Evolutionary conservation across 2,888 invertebrate species (phyloP).

Genomic region (Tortrix viridana): DNA sequence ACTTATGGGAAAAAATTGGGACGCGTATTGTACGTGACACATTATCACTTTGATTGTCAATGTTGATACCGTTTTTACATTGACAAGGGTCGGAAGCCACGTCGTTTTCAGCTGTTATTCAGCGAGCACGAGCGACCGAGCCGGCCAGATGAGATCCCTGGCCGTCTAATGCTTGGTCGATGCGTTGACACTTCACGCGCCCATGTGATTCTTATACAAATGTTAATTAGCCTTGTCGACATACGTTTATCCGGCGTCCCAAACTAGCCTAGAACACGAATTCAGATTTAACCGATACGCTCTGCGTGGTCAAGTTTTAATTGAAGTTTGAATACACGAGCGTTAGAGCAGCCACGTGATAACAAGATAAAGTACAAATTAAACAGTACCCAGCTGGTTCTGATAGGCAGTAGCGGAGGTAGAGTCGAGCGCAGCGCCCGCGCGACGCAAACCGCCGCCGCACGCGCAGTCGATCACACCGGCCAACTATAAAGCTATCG

Average conservation of each 20-base stretch:
- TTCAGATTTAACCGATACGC: slow-evolving; percentile 40
- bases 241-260: too few species aligned
- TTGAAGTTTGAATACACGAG: slow-evolving; percentile 51
- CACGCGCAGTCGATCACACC: slow-evolving; percentile 58
- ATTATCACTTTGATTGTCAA: slow-evolving; percentile 36
- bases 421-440: slow-evolving; percentile 63
- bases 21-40: slow-evolving; percentile 50
- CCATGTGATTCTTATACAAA: background rate
- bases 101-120: slow-evolving; percentile 23
- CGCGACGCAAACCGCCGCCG: slow-evolving; percentile 54
- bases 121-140: slow-evolving; percentile 4
- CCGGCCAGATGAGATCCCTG: background rate
- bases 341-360: slow-evolving; percentile 65
- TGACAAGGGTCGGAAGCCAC: slow-evolving; percentile 26
- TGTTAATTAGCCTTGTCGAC: background rate
- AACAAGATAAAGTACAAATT: slow-evolving; percentile 78
- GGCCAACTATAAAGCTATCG: slow-evolving; percentile 1
- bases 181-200: background rate
- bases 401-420: slow-evolving; percentile 70
- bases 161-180: background rate
- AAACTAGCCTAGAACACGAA: background rate
- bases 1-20: slow-evolving; percentile 59
- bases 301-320: slow-evolving; percentile 46
- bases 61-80: slow-evolving; percentile 25
- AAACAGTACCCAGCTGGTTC: slow-evolving; percentile 67